These are phyloP conservation scores for Silurus lanzhouensis DNA, from an alignment of 2,797 vertebrate species.

Conservation along the genomic window DNA sequence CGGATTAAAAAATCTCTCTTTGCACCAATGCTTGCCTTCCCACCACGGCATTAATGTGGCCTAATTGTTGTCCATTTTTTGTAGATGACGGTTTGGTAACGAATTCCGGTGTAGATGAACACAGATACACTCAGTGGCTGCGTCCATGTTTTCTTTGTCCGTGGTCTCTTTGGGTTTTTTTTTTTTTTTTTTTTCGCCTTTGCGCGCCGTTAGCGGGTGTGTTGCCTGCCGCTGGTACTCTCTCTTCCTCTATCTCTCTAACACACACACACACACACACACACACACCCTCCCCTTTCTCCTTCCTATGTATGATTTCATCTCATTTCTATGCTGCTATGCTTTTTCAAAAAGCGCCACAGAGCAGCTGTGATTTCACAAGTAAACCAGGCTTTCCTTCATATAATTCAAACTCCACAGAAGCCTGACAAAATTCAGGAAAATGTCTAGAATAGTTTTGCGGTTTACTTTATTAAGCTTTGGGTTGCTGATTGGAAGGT, in stretches of 20 bases:
- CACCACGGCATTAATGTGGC: constrained; percentile 78
- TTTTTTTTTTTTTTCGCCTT: constrained; percentile 64
- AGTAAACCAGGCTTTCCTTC: background rate
- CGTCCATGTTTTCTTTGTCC: constrained; percentile 82
- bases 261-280: constrained; percentile 59
- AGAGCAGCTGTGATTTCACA: background rate
- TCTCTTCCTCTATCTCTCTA: constrained; percentile 8
- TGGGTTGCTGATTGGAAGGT: no score
- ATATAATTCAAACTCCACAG: background rate
- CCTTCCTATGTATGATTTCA: background rate
- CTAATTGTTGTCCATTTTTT: constrained; percentile 70
- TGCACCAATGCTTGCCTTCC: constrained; percentile 73
- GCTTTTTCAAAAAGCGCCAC: background rate
- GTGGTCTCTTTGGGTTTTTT: constrained; percentile 53
- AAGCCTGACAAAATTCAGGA: no score
- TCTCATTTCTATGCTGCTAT: background rate
- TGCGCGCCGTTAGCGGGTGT: constrained; percentile 81
- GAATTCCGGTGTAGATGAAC: constrained; percentile 64
- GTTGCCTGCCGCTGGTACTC: constrained; percentile 71
- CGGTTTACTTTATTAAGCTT: no score
- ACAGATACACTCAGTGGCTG: constrained; percentile 67
- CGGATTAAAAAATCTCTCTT: constrained; percentile 78
- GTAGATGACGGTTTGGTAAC: constrained; percentile 65
- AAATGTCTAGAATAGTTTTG: no score
- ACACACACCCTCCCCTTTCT: constrained; percentile 44